Base-by-base conservation (phyloP, 2,113 vertebrate species). In the Ictidomys tridecemlineatus region DNA sequence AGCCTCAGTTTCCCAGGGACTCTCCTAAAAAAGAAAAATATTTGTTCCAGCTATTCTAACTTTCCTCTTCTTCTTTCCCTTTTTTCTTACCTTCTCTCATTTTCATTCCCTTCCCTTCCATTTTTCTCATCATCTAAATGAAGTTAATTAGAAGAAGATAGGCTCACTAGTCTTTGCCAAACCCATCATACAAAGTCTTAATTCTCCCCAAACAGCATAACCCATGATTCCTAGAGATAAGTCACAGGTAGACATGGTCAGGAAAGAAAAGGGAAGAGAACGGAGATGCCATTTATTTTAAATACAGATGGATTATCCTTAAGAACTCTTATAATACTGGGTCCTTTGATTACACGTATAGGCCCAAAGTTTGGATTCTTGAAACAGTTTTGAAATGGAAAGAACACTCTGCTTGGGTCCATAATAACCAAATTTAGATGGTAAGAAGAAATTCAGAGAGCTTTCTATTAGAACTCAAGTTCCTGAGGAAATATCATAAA, bases 111-210 rank as follows among this genome's bases (percentile, higher is more conserved):
- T 78, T 84, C 45, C 32, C 37, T 92, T 74, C 22, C 24, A 48
- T 91, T 95, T 96, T 87, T 91, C 72, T 86, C 79, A 89, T 42
- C n/a, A n/a, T 58, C 74, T 56, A 74, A 85, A 91, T 67, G 14
- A 94, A 4, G 26, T 17, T 53, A 53, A 8, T 58, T 92, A 79
- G 70, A 93, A 73, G 63, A 87, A 91, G 30, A 87, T 1, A 89
- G 58, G 89, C 58, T 84, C 32, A 73, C 32, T n/a, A 85, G 14
- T 76, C 24, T 87, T 76, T 79, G 65, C 45, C 34, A 94, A 22
- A 84, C 42, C n/a, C 14, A 30, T 83, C 42, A 85, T 39, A 42
- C 1, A 58, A 51, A 18, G 5, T 73, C 82, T 78, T 48, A 91
- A 12, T 28, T 39, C 5, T 48, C 22, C 1, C 30, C 48, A 37